These are phyloP conservation scores for Philereme vetulata DNA, from an alignment of 2,888 invertebrate species.

Conservation along the genomic window DNA sequence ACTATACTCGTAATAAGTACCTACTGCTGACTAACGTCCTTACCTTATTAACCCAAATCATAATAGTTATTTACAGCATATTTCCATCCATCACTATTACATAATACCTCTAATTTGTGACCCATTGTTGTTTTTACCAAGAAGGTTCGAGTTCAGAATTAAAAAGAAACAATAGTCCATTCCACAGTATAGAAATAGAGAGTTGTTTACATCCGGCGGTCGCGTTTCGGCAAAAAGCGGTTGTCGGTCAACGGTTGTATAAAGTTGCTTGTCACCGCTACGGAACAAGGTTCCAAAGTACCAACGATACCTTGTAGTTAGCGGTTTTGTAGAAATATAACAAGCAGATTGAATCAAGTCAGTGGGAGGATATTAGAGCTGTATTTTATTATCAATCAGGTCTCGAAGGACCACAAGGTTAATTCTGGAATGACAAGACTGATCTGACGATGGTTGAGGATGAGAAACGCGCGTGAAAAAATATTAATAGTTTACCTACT, in stretches of 20 bases:
- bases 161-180: conserved; percentile 38
- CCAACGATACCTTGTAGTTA: not conserved
- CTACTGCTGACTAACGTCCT: conserved; percentile 11
- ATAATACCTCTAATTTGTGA: conserved; percentile 27
- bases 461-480: too few relatives aligned
- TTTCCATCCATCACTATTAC: conserved; percentile 19
- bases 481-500: too few relatives aligned
- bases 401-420: too few relatives aligned
- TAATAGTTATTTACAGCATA: conserved; percentile 27
- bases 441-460: too few relatives aligned
- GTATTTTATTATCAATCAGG: too few relatives aligned
- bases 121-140: conserved; percentile 16
- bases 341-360: too few relatives aligned
- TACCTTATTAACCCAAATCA: conserved; percentile 4
- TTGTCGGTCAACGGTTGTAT: conserved; percentile 40
- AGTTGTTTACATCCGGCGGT: conserved; percentile 66
- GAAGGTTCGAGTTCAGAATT: conserved; percentile 7
- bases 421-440: too few relatives aligned
- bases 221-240: conserved; percentile 51
- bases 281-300: not conserved
- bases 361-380: too few relatives aligned
- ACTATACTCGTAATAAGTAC: too few relatives aligned
- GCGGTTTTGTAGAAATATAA: not conserved
- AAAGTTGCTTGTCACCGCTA: conserved; percentile 12
- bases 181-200: conserved; percentile 60